A percentile compares a stretch with the other conserved stretches of the same genome.
Evolutionary conservation across 2,888 invertebrate species (phyloP).

Genomic region (Pherbina coryleti): DNA sequence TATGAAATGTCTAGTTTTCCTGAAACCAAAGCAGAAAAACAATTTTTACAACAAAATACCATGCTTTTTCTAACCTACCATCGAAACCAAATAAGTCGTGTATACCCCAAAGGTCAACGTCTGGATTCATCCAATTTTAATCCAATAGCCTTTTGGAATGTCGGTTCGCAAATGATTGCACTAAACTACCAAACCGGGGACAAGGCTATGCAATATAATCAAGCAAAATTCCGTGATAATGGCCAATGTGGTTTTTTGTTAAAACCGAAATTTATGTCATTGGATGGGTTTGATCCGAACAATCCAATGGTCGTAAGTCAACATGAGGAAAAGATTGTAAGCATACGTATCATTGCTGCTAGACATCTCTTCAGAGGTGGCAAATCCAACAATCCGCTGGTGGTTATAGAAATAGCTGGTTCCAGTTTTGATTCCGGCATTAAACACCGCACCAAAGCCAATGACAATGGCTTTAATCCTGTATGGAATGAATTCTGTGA

Average conservation of each 20-base stretch:
- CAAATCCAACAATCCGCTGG: constrained; percentile 87
- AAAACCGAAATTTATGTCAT: constrained; percentile 90
- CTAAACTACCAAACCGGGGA: constrained; percentile 97
- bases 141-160: constrained; percentile 95
- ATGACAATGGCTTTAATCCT: constrained; percentile 95
- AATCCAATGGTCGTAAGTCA: constrained; percentile 75
- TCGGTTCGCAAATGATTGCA: constrained; percentile 97
- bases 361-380: constrained; percentile 88
- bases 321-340: constrained; percentile 75
- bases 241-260: constrained; percentile 93
- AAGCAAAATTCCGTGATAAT: constrained; percentile 92
- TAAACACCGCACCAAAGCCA: constrained; percentile 87
- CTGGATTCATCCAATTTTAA: constrained; percentile 98
- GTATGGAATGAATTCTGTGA: constrained; percentile 91
- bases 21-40: constrained; percentile 94
- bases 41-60: constrained; percentile 83
- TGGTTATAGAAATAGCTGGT: constrained; percentile 91
- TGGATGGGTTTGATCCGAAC: constrained; percentile 83
- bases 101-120: constrained; percentile 95
- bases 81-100: constrained; percentile 88
- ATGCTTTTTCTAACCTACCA: constrained; percentile 84
- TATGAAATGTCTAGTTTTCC: constrained; percentile 99
- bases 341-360: constrained; percentile 87
- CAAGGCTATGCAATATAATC: constrained; percentile 95
- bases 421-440: constrained; percentile 87